A percentile compares a stretch with the other conserved stretches of the same genome.
Evolutionary conservation across 2,888 invertebrate genomes (phyloP).

Genomic region (Sympetrum striolatum): DNA sequence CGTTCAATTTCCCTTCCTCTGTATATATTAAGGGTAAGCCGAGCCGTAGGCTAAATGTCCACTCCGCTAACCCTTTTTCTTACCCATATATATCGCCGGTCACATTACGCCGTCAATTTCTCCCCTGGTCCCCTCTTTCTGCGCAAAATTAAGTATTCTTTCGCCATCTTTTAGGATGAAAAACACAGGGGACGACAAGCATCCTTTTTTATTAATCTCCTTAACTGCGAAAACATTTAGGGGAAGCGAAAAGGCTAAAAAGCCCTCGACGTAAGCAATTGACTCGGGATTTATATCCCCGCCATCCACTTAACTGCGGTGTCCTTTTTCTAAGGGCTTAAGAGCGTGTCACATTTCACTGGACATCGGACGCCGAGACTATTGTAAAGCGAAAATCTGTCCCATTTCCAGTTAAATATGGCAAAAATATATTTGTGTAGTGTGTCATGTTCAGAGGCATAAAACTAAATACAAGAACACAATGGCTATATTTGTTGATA

Average conservation of each 20-base stretch:
- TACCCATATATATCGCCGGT: neutral
- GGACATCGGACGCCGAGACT: neutral
- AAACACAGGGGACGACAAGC: neutral
- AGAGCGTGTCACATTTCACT: slow-evolving; percentile 31
- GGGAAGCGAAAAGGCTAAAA: slow-evolving; percentile 18
- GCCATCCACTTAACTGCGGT: slow-evolving; percentile 21
- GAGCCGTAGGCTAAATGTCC: too few relatives aligned
- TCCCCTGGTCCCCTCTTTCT: neutral
- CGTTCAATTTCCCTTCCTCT: neutral
- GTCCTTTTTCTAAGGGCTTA: neutral
- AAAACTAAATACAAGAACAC: too few relatives aligned
- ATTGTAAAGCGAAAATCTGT: too few relatives aligned
- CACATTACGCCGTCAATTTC: neutral
- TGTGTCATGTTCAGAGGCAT: too few relatives aligned
- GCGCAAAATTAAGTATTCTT: neutral
- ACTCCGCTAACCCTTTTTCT: neutral
- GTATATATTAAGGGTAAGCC: too few relatives aligned
- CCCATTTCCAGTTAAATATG: too few relatives aligned
- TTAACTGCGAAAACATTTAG: slow-evolving; percentile 40
- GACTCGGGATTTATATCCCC: slow-evolving; percentile 21
- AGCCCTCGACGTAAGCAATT: slow-evolving; percentile 32
- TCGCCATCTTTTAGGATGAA: neutral
- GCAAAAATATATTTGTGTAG: too few relatives aligned
- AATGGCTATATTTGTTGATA: too few relatives aligned
- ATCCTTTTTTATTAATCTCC: slow-evolving; percentile 19